These are phyloP conservation scores for Dallia pectoralis DNA, from an alignment of 2,797 vertebrate genomes.

Conservation along the genomic window DNA sequence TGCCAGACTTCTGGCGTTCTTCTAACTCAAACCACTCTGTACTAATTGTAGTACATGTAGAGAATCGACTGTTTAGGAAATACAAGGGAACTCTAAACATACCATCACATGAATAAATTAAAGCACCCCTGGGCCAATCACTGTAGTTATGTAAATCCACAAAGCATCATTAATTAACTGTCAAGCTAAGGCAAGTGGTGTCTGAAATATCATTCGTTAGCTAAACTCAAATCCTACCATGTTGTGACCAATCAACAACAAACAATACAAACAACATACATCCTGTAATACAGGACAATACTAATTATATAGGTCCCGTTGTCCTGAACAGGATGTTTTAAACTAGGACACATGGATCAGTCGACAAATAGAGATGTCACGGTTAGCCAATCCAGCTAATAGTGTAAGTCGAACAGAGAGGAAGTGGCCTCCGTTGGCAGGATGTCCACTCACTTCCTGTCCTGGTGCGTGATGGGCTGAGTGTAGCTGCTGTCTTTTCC, in stretches of 20 bases:
- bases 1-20: no score
- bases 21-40: no score
- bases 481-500: neutral
- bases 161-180: no score
- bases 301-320: neutral
- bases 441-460: constrained; percentile 69
- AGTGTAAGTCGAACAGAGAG: constrained; percentile 57
- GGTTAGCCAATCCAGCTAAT: constrained; percentile 48
- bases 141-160: no score
- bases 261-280: constrained; percentile 20
- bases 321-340: constrained; percentile 19
- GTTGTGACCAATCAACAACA: constrained; percentile 15
- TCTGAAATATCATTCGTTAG: no score
- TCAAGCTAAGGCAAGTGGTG: no score
- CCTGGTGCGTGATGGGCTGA: constrained; percentile 60
- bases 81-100: no score
- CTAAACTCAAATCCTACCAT: neutral
- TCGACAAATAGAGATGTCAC: neutral
- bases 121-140: no score
- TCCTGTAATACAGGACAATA: neutral
- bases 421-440: constrained; percentile 64
- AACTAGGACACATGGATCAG: constrained; percentile 10
- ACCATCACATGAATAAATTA: no score
- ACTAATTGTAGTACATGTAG: no score
- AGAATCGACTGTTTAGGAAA: no score